Conservation (phyloP, 2,888 invertebrate genomes). For the Schrankia costaestrigalis region DNA sequence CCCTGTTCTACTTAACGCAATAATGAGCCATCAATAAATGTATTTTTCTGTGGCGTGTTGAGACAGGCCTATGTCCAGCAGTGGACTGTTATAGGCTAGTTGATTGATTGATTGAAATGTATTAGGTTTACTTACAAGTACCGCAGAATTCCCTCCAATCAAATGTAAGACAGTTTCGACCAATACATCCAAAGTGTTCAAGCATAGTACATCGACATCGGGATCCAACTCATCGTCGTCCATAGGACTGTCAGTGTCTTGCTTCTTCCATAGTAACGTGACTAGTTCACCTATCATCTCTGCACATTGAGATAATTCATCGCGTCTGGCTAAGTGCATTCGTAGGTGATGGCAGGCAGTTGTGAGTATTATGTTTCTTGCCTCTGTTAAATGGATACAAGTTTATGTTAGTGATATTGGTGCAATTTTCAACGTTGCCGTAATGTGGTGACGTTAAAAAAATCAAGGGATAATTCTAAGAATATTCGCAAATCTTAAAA, state of each 20-base stretch:
- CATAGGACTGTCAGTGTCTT: conserved; percentile 69
- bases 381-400: conserved; percentile 82
- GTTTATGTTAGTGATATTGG: too few species aligned
- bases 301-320: conserved; percentile 91
- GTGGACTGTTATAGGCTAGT: too few species aligned
- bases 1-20: too few species aligned
- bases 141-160: conserved; percentile 87
- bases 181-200: conserved; percentile 90
- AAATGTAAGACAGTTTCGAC: conserved; percentile 92
- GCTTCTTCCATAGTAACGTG: conserved; percentile 75
- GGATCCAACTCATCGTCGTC: conserved; percentile 75
- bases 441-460: too few species aligned
- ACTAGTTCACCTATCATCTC: conserved; percentile 94
- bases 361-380: conserved; percentile 89
- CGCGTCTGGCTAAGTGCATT: conserved; percentile 89
- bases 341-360: conserved; percentile 93
- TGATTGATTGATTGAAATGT: too few species aligned
- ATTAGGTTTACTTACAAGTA: conserved; percentile 81
- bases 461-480: too few species aligned
- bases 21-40: too few species aligned
- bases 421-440: too few species aligned
- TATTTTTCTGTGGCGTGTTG: too few species aligned
- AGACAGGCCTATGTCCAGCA: too few species aligned
- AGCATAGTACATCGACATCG: conserved; percentile 90
- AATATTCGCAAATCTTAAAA: too few species aligned